Conservation (phyloP, 2,113 vertebrate genomes). For the Cryptotis parvus region DNA sequence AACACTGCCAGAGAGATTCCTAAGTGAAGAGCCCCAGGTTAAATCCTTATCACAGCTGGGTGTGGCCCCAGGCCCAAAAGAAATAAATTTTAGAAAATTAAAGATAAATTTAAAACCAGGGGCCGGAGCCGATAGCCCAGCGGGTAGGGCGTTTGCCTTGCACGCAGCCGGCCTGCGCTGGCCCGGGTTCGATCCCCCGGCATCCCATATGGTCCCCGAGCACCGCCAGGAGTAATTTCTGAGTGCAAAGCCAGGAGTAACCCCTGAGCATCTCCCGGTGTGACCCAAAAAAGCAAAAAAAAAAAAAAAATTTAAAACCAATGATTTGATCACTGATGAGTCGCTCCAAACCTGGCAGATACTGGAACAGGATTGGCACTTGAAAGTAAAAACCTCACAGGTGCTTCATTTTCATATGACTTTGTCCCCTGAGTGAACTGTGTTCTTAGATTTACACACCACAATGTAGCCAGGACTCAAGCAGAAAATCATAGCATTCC, state of each 20-base stretch:
- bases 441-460: neutral
- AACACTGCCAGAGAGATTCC: too few species aligned
- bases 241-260: too few species aligned
- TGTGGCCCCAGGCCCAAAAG: neutral
- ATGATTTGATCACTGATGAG: neutral
- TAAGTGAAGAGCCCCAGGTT: too few species aligned
- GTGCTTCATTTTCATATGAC: neutral
- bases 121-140: too few species aligned
- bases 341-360: neutral
- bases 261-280: too few species aligned
- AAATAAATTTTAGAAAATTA: neutral
- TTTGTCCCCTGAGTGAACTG: neutral
- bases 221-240: too few species aligned
- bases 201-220: too few species aligned
- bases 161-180: too few species aligned
- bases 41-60: too few species aligned
- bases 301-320: constrained; percentile 10
- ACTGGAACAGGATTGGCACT: neutral
- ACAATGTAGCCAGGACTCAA: neutral
- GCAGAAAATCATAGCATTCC: neutral
- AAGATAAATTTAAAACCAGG: neutral
- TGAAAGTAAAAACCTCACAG: neutral
- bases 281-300: too few species aligned
- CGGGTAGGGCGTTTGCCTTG: too few species aligned
- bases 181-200: too few species aligned